Percentiles rank a stretch among this genome's conserved stretches.
Evolutionary conservation across 2,888 invertebrate genomes (phyloP).

Genomic region (Mactromeris polynyma): DNA sequence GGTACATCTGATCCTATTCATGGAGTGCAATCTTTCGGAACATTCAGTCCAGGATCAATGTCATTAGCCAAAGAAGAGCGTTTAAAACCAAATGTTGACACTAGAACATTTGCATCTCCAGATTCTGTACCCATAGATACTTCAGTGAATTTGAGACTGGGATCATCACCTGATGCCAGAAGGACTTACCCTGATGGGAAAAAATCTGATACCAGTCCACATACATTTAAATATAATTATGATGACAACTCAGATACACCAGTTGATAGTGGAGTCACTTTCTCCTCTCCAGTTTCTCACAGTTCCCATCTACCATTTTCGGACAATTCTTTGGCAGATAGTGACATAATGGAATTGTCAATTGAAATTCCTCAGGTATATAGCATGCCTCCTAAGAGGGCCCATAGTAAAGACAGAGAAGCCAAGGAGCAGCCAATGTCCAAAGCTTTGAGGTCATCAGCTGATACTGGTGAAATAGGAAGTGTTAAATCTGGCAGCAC

Average conservation of each 20-base stretch:
- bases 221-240: slow-evolving; percentile 7
- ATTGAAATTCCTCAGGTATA: slow-evolving; percentile 44
- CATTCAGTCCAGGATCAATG: slow-evolving; percentile 12
- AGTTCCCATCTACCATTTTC: slow-evolving; percentile 47
- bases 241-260: slow-evolving; percentile 25
- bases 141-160: not conserved
- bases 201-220: slow-evolving; percentile 8
- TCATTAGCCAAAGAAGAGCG: not conserved
- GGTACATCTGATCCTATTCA: not conserved
- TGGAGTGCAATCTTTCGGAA: not conserved
- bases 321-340: slow-evolving; percentile 33
- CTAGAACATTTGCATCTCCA: slow-evolving; percentile 28
- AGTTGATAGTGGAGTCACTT: slow-evolving; percentile 51
- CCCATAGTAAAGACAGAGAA: slow-evolving; percentile 41
- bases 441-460: slow-evolving; percentile 54
- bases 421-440: slow-evolving; percentile 21
- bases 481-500: slow-evolving; percentile 66
- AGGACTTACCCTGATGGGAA: slow-evolving; percentile 36
- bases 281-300: slow-evolving; percentile 41
- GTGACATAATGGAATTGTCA: slow-evolving; percentile 57
- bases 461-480: slow-evolving; percentile 49
- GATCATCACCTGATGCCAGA: slow-evolving; percentile 17
- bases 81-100: slow-evolving; percentile 28
- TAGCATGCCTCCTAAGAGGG: slow-evolving; percentile 46
- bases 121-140: slow-evolving; percentile 20